A percentile compares a stretch with the other conserved stretches of the same genome.
phyloP scores from a whole-genome alignment of 2,888 invertebrate genomes.

The Automeris io region DNA sequence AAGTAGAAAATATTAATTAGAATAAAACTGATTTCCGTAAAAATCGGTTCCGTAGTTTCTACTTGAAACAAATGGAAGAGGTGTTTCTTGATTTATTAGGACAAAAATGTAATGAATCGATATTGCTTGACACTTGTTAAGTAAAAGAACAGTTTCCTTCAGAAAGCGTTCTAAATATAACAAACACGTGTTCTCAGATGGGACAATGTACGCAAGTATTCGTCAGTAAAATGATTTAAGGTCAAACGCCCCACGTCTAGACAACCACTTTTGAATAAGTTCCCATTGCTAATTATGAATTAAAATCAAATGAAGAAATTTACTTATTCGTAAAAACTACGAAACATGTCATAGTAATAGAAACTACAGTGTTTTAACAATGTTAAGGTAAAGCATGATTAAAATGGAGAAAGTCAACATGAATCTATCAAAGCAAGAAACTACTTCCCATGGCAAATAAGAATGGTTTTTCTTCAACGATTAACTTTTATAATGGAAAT shows the following conservation, averaged over 20 bases:
- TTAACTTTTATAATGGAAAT: neutral
- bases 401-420: neutral
- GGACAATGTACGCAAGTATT: constrained; percentile 42
- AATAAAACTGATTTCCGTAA: too few species aligned
- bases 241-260: constrained; percentile 52
- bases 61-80: too few species aligned
- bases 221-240: constrained; percentile 44
- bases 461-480: neutral
- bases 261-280: constrained; percentile 17
- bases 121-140: too few species aligned
- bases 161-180: constrained; percentile 37
- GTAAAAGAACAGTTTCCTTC: neutral
- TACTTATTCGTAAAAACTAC: neutral
- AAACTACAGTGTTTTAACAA: too few species aligned
- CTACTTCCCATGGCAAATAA: neutral
- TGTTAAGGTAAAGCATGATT: neutral
- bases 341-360: too few species aligned
- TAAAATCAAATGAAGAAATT: neutral
- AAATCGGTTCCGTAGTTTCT: too few species aligned
- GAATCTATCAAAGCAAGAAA: neutral
- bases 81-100: too few species aligned
- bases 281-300: constrained; percentile 1
- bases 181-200: constrained; percentile 53
- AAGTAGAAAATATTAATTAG: too few species aligned
- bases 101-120: too few species aligned